Evolutionary conservation across 1,140 invertebrate genomes (phyloP), one percentile per base, ranked within the genome.

Genomic region (Goniozus legneri): DNA sequence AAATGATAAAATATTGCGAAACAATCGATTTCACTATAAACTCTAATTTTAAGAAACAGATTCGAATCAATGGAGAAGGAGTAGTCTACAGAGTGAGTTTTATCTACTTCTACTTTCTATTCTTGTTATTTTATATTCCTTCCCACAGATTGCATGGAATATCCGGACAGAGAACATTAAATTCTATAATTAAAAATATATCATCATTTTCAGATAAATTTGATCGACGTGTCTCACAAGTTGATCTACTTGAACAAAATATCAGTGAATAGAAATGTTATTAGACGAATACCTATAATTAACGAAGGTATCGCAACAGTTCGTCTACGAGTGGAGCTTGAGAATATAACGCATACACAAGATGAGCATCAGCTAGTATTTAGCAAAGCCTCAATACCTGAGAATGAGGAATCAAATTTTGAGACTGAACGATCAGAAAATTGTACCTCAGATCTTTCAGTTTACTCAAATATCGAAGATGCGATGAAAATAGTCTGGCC

Each of bases 11-110:
- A 4, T 76, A 77, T 41, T 32, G 51, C 18, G 62, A 67, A 13
- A 53, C 40, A 34, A 21, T 77, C 2, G 31, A 41, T 14, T 68
- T 77, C 49, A 39, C 52, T 3, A 51, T 75, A 2, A 67, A 75
- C 42, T 66, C 53, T 1, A 12, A 6, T 2, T 34, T 49, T 18
- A 36, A 54, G 33, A 52, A 69, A 32, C 50, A 52, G 4, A 50
- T 78, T 34, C 56, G 38, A 30, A 61, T 78, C 34, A 54, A 14
- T 4, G 76, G 76, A 15, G 65, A 77, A 62, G 74, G 71, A 15
- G 70, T 74, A 14, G 19, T 45, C 0, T 56, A 65, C 30, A 65
- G 61, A 34, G 67, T 67, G 47, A 44, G 13, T 37, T 37, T n/a
- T n/a, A n/a, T n/a, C n/a, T n/a, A n/a, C n/a, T n/a, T n/a, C n/a